Evolutionary conservation across 1,140 invertebrate genomes (phyloP), one percentile per base, ranked within the genome.

Genomic region (Drosophila insularis): DNA sequence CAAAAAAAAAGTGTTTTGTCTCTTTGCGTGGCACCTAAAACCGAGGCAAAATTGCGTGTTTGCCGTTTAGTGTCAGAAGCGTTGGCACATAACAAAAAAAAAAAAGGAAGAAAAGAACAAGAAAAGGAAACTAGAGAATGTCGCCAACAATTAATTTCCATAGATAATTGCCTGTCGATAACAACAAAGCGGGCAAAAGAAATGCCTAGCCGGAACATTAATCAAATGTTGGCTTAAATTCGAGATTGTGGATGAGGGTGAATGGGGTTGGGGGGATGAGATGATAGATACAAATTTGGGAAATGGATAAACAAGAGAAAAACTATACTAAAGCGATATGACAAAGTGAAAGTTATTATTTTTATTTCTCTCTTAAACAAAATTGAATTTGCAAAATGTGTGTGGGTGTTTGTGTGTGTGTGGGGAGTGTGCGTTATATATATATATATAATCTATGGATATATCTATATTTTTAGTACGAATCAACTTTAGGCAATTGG

Each of bases 151-250:
- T 86, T 85, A 78, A 85, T 85, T 85, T 81, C 59, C 74, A 53
- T 74, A 81, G 81, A 85, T 86, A 86, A 78, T 85, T 85, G 81
- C 65, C 74, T 78, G 81, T 65, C 78, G 81, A 85, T 81, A 86
- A 81, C 66, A 63, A 74, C 64, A 76, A 63, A 76, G 69, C 70
- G 56, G 62, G 46, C 43, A 50, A 63, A 63, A 71, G 71, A 62
- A 72, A 50, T 54, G 35, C 50, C 37, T 19, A 14, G 53, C 31
- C 3, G 62, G 61, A 46, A 69, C 78, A 86, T 85, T 85, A 86
- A 85, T 85, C 81, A 85, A 80, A 58, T 35, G 69, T 78, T 78
- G 75, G 80, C 80, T 85, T 74, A 70, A 77, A 85, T 84, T 73
- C 65, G 43, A 59, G 70, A 19, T 21, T 19, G 17, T 3, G 17